A percentile compares a stretch with the other conserved stretches of the same genome.
Conservation (phyloP, 2,888 invertebrate species). For the Entomobrya proxima region DNA sequence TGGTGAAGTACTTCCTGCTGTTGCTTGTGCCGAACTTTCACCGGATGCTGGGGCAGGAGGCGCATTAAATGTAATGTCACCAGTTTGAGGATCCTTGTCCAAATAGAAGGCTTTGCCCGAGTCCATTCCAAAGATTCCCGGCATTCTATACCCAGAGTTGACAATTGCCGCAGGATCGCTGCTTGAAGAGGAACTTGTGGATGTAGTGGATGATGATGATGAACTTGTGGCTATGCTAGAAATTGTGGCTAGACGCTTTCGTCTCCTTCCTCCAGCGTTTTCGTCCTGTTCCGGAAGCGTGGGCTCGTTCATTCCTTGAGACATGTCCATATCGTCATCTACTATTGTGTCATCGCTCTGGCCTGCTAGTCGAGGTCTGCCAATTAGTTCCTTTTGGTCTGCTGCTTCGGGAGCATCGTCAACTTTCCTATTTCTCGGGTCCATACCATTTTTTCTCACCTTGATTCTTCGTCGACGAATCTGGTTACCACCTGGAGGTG, state of each 20-base stretch:
- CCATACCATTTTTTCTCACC: constrained; percentile 52
- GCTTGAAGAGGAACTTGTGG: not conserved
- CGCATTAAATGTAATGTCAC: constrained; percentile 72
- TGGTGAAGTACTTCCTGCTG: constrained; percentile 39
- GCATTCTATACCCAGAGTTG: constrained; percentile 73
- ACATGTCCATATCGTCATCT: constrained; percentile 23
- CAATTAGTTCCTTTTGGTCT: constrained; percentile 55
- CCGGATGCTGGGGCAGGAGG: constrained; percentile 54
- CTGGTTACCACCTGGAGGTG: constrained; percentile 36
- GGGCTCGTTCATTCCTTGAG: constrained; percentile 4
- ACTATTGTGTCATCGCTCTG: constrained; percentile 8
- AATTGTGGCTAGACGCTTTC: constrained; percentile 52
- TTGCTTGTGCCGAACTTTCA: constrained; percentile 7
- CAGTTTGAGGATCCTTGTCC: constrained; percentile 74
- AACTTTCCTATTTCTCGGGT: constrained; percentile 58
- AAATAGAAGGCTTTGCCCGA: constrained; percentile 72
- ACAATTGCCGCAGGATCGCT: not conserved
- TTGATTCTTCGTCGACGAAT: constrained; percentile 61
- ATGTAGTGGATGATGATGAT: not conserved
- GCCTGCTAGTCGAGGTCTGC: constrained; percentile 48
- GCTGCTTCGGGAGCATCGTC: constrained; percentile 46
- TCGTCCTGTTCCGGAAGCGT: not conserved
- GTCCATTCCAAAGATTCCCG: constrained; percentile 73
- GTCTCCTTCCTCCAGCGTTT: constrained; percentile 35
- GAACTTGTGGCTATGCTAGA: constrained; percentile 50